These are phyloP conservation scores for Hemicrepidius hirtus DNA, from an alignment of 2,888 invertebrate genomes.

Conservation along the genomic window DNA sequence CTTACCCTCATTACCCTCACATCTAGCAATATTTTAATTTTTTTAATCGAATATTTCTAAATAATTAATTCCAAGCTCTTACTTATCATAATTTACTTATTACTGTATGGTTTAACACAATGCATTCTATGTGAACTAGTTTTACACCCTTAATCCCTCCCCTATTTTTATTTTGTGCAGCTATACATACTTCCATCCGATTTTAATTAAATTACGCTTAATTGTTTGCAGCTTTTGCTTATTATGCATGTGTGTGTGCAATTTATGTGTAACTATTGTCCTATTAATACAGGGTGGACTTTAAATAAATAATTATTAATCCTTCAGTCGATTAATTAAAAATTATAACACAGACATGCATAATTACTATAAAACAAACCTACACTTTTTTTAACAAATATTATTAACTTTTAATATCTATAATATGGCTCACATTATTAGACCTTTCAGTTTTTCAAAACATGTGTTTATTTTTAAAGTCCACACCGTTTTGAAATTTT, in stretches of 20 bases:
- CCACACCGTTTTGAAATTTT: constrained; percentile 68
- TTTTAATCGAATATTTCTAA: too few relatives aligned
- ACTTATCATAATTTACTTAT: too few relatives aligned
- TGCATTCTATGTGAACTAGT: too few relatives aligned
- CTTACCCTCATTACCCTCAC: too few relatives aligned
- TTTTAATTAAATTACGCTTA: background rate
- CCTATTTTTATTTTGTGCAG: background rate
- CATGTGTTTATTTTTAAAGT: constrained; percentile 72
- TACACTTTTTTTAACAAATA: constrained; percentile 24
- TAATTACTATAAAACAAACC: constrained; percentile 26
- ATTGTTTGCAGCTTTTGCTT: constrained; percentile 1
- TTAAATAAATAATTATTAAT: constrained; percentile 70
- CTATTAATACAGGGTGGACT: constrained; percentile 71
- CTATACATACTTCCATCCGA: background rate
- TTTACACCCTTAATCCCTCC: background rate
- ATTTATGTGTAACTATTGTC: constrained; percentile 48
- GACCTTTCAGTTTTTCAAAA: constrained; percentile 65
- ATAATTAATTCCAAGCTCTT: too few relatives aligned
- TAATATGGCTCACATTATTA: background rate
- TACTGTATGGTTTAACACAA: too few relatives aligned
- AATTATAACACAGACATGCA: constrained; percentile 62
- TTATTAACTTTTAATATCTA: constrained; percentile 21
- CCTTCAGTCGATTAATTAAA: constrained; percentile 41
- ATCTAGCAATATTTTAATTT: too few relatives aligned
- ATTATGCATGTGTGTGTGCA: constrained; percentile 52